Evolutionary conservation across 92 coral and sea anemone genomes (phyloP).

Genomic region (Ricordea florida): DNA sequence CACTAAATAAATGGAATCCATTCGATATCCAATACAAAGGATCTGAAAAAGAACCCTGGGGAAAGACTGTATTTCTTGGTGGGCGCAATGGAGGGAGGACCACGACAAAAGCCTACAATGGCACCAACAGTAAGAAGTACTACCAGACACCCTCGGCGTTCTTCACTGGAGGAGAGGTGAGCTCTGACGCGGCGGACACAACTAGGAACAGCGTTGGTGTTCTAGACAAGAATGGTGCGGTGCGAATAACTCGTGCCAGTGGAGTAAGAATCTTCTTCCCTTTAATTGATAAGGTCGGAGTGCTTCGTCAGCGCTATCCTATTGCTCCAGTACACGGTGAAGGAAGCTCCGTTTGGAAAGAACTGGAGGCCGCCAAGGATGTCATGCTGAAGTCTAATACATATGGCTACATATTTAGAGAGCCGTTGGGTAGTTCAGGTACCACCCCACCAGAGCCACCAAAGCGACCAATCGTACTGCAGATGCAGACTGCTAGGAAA

Average conservation of each 20-base stretch:
- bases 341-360: conserved; percentile 84
- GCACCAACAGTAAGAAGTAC: conserved; percentile 53
- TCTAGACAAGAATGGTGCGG: conserved; percentile 46
- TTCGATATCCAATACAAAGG: conserved; percentile 82
- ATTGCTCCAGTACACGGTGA: conserved; percentile 86
- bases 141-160: conserved; percentile 74
- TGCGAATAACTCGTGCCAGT: conserved; percentile 65
- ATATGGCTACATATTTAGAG: conserved; percentile 51
- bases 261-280: conserved; percentile 87
- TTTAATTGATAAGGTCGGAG: conserved; percentile 44
- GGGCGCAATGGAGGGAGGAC: conserved; percentile 76
- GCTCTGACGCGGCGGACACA: conserved; percentile 78
- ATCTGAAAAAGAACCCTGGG: conserved; percentile 12
- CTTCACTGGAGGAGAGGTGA: conserved; percentile 58
- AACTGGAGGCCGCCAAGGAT: conserved; percentile 75
- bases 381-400: conserved; percentile 64
- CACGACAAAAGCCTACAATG: conserved; percentile 64
- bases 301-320: conserved; percentile 80
- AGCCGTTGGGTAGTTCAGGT: conserved; percentile 52
- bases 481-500: conserved; percentile 26
- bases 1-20: conserved; percentile 93
- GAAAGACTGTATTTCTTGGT: conserved; percentile 70
- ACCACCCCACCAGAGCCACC: conserved; percentile 70
- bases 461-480: conserved; percentile 33
- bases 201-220: conserved; percentile 69